These are phyloP conservation scores for Leptodirus hochenwartii DNA, from an alignment of 2,888 invertebrate species.

Conservation along the genomic window DNA sequence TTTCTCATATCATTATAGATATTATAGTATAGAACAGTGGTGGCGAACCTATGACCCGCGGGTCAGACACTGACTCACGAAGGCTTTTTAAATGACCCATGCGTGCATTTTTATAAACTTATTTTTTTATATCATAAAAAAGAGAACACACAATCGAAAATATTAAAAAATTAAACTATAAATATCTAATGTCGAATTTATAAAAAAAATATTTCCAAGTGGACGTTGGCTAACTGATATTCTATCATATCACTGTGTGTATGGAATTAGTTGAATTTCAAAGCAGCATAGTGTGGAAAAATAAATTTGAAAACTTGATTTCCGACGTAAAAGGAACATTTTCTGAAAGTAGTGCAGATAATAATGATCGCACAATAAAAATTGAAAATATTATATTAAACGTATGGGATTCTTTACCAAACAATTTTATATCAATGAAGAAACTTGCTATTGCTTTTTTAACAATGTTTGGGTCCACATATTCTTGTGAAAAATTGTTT, in stretches of 20 bases:
- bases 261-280: conserved; percentile 8
- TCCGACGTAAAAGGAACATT: conserved; percentile 7
- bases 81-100: neutral
- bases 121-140: conserved; percentile 6
- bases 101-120: too few relatives aligned
- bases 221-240: conserved; percentile 1
- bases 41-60: conserved; percentile 2
- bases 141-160: conserved; percentile 1
- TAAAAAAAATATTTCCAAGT: conserved; percentile 1
- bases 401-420: conserved; percentile 5
- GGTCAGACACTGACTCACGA: conserved; percentile 2
- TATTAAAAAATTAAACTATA: neutral
- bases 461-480: conserved; percentile 9
- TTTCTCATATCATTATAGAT: too few relatives aligned
- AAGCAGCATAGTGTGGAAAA: conserved; percentile 8
- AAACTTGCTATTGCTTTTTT: conserved; percentile 8
- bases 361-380: conserved; percentile 7
- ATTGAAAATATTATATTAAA: conserved; percentile 8
- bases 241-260: conserved; percentile 1
- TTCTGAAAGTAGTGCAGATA: conserved; percentile 7
- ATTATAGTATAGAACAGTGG: neutral
- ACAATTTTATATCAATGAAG: conserved; percentile 7
- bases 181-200: conserved; percentile 1
- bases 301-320: too few relatives aligned
- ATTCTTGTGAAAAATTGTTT: conserved; percentile 6